Percentiles rank a stretch among this genome's conserved stretches.
These are phyloP conservation scores for Oryzias javanicus DNA, from an alignment of 2,113 vertebrate species.

Conservation along the genomic window DNA sequence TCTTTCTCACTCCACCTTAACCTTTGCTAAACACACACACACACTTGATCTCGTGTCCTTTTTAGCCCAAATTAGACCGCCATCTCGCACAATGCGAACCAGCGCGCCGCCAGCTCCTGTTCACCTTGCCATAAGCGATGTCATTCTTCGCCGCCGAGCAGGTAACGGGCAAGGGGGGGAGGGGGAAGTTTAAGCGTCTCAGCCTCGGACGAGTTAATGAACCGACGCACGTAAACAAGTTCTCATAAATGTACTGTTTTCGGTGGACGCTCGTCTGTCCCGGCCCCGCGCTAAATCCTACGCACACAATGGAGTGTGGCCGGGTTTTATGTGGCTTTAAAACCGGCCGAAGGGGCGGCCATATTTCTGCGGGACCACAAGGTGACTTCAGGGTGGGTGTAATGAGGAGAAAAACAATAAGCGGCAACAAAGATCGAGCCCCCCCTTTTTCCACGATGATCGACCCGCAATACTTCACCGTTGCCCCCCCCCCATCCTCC, in stretches of 20 bases:
- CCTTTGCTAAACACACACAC: conserved; percentile 48
- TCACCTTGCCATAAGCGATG: conserved; percentile 70
- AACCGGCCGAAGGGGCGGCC: conserved; percentile 39
- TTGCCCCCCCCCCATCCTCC: conserved; percentile 33
- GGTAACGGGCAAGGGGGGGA: conserved; percentile 25
- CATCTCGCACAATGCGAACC: conserved; percentile 44
- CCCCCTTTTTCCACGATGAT: conserved; percentile 7
- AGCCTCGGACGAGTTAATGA: conserved; percentile 42
- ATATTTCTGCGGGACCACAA: conserved; percentile 60
- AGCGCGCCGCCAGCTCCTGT: conserved; percentile 30
- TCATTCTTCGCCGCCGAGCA: conserved; percentile 21
- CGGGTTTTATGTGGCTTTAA: conserved; percentile 66
- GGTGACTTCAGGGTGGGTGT: conserved; percentile 51
- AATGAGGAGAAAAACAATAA: conserved; percentile 45
- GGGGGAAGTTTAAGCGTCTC: conserved; percentile 39
- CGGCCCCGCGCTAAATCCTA: conserved; percentile 2
- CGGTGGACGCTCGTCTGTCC: conserved; percentile 24
- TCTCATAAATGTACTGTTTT: conserved; percentile 21
- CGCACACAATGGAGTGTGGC: not conserved
- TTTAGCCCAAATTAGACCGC: conserved; percentile 41
- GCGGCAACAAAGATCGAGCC: conserved; percentile 23
- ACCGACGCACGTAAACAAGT: conserved; percentile 33
- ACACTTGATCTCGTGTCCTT: conserved; percentile 16
- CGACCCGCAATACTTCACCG: conserved; percentile 41
- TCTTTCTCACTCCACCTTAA: conserved; percentile 59